Conservation (phyloP, 2,797 vertebrate species). For the Chiroxiphia lanceolata region DNA sequence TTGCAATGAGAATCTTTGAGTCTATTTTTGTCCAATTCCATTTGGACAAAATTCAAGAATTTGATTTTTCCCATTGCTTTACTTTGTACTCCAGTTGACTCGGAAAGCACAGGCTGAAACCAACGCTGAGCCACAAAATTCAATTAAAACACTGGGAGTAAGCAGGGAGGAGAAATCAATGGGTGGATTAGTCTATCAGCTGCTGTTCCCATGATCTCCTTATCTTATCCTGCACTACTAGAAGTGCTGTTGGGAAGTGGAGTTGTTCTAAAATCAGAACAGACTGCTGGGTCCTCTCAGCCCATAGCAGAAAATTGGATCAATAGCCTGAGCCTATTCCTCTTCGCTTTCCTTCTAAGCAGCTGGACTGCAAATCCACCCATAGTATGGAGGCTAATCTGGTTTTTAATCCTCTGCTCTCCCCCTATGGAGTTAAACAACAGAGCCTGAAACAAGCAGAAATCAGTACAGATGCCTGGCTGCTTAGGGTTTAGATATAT, state of each 20-base stretch:
- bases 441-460: background rate
- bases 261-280: background rate
- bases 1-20: conserved; percentile 81
- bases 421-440: background rate
- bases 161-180: conserved; percentile 63
- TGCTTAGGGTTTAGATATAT: background rate
- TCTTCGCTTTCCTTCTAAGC: conserved; percentile 13
- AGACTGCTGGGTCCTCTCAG: background rate
- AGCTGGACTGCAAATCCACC: conserved; percentile 23
- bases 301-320: conserved; percentile 8
- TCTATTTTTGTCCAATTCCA: conserved; percentile 82
- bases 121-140: conserved; percentile 70
- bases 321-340: background rate
- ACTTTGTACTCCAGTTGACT: conserved; percentile 75
- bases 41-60: conserved; percentile 85
- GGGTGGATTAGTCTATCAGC: conserved; percentile 51
- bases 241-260: background rate
- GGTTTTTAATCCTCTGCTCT: background rate
- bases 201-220: conserved; percentile 24
- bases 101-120: conserved; percentile 67
- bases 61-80: conserved; percentile 78
- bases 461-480: background rate
- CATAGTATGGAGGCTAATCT: background rate
- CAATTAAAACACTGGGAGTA: conserved; percentile 68
- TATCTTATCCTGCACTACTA: background rate